phyloP scores from a whole-genome alignment of 2,888 invertebrate species.

The Imbricaverruca yamaguchii region DNA sequence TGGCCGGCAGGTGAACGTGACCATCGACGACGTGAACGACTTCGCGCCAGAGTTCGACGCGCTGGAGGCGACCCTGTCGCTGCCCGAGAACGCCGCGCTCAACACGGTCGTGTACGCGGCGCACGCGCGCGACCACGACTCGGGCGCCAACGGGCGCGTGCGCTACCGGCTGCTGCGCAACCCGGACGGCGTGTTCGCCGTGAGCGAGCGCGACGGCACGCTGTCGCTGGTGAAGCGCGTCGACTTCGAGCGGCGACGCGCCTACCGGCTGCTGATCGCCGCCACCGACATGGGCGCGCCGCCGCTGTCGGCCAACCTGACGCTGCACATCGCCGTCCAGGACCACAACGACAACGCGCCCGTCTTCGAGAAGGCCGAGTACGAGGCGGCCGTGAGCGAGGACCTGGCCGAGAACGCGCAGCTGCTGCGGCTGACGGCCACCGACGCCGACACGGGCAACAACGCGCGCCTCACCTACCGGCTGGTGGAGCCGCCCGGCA shows the following conservation, averaged over 20 bases:
- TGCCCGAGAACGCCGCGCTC: conserved; percentile 79
- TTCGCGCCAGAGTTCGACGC: conserved; percentile 85
- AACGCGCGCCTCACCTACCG: conserved; percentile 86
- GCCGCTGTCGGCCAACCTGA: conserved; percentile 66
- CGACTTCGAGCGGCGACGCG: conserved; percentile 81
- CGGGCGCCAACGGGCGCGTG: conserved; percentile 70
- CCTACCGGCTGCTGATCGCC: conserved; percentile 74
- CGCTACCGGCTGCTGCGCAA: conserved; percentile 50
- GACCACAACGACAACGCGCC: conserved; percentile 92
- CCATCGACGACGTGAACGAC: conserved; percentile 78
- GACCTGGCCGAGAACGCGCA: conserved; percentile 74
- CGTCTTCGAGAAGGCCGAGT: conserved; percentile 56
- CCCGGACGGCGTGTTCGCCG: conserved; percentile 31
- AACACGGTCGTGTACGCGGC: conserved; percentile 79
- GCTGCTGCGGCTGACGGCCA: conserved; percentile 57
- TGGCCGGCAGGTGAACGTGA: not conserved
- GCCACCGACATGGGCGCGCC: conserved; percentile 77
- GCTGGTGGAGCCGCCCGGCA: conserved; percentile 51
- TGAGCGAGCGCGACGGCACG: conserved; percentile 53
- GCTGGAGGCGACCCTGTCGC: conserved; percentile 70
- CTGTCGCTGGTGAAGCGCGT: conserved; percentile 63
- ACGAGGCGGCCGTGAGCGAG: conserved; percentile 72
- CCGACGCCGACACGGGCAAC: conserved; percentile 88
- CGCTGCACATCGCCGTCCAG: conserved; percentile 79
- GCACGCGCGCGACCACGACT: conserved; percentile 81